Conservation (phyloP, 1,140 invertebrate genomes). For the Diploscapter pachys region DNA sequence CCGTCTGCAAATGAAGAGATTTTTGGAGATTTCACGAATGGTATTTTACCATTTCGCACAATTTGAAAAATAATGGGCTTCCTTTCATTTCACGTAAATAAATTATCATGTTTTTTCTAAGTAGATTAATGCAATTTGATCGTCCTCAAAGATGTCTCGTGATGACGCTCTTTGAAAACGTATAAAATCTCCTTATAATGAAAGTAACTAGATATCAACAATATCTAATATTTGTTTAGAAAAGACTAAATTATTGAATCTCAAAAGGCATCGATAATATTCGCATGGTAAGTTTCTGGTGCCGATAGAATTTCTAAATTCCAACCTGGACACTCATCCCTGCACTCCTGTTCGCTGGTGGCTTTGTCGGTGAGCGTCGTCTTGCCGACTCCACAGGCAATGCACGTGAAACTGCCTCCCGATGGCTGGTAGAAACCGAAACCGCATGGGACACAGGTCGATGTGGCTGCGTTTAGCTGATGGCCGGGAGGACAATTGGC, state of each 20-base stretch:
- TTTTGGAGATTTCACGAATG: too few species aligned
- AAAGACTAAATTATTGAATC: slow-evolving; percentile 12
- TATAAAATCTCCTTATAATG: too few species aligned
- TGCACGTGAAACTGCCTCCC: slow-evolving; percentile 83
- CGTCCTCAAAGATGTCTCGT: too few species aligned
- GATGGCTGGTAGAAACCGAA: slow-evolving; percentile 87
- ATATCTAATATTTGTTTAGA: background rate
- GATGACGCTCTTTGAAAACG: too few species aligned
- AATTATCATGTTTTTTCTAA: too few species aligned
- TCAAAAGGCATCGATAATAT: background rate
- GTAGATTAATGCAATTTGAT: too few species aligned
- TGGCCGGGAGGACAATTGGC: slow-evolving; percentile 51
- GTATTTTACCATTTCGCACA: too few species aligned
- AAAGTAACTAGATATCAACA: background rate
- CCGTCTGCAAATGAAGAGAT: slow-evolving; percentile 42
- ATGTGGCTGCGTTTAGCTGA: slow-evolving; percentile 64
- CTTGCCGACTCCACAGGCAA: slow-evolving; percentile 83
- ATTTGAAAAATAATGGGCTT: too few species aligned
- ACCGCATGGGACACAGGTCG: slow-evolving; percentile 82
- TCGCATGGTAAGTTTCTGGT: background rate
- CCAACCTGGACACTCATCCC: slow-evolving; percentile 61
- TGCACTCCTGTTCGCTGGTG: slow-evolving; percentile 73
- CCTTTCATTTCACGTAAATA: too few species aligned
- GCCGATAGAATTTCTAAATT: background rate
- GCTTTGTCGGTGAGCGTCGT: slow-evolving; percentile 76